Evolutionary conservation across 2,797 vertebrate genomes (phyloP), one percentile per base, ranked within the genome.

Genomic region (Melanitta fusca): DNA sequence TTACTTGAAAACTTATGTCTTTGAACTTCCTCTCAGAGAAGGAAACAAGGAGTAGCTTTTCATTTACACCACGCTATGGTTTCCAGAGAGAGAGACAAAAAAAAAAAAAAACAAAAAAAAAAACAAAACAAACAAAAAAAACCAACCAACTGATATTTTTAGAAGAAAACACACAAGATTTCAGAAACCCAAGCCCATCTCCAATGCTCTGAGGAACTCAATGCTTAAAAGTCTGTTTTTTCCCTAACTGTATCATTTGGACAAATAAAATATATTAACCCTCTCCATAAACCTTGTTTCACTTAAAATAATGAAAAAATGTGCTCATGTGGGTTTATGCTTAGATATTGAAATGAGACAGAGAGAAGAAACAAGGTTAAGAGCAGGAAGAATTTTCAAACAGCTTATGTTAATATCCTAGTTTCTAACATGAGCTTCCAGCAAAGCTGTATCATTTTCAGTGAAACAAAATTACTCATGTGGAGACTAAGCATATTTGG

Each of bases 291-390:
- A 83, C 39, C 54, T 72, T 79, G 22, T 13, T 94, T 89, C 61
- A 71, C 24, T 92, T 84, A 70, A 91, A 95, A 85, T 12, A 89
- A 54, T 85, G 69, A 95, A 85, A 88, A 88, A 74, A 60, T 51
- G 38, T 51, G 47, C 47, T 81, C 45, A 39, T 36, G 14, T 57
- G 27, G 51, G n/a, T 77, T 94, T 90, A 70, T 80, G 54, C 73
- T 88, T 75, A 60, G 73, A 73, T 72, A 81, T 53, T 47, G 74
- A 84, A 94, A 90, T 93, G 19, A 61, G 85, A 93, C 47, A 66
- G 39, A 91, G 53, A 82, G 45, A 78, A 91, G 87, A 94, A 97
- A 94, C 81, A 81, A 80, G 36, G 72, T 93, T 95, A 94, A 89
- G 56, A 90, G 56, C 62, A 81, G 58, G 47, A 56, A 75, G 60